Conservation (phyloP, 2,888 invertebrate genomes). For the Tetropium fuscum region DNA sequence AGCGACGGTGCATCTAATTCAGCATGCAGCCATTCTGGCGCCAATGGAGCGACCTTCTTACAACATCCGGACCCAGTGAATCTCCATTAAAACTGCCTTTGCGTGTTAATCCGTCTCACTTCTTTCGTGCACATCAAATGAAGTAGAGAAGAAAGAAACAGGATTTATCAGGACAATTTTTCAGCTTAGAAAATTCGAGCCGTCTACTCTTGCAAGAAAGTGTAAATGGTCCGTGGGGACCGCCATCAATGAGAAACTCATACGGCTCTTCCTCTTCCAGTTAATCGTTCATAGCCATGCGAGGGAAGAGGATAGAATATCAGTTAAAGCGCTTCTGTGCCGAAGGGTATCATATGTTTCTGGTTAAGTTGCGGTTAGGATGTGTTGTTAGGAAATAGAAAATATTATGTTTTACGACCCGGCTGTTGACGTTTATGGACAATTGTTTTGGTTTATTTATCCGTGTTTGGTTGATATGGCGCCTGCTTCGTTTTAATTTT, state of each 20-base stretch:
- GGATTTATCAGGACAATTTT: slow-evolving; percentile 6
- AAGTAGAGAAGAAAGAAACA: slow-evolving; percentile 26
- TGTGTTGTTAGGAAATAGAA: slow-evolving; percentile 48
- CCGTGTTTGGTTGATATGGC: slow-evolving; percentile 23
- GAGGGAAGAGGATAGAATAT: slow-evolving; percentile 4
- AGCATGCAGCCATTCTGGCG: slow-evolving; percentile 60
- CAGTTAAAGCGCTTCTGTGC: slow-evolving; percentile 26
- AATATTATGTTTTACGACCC: slow-evolving; percentile 45
- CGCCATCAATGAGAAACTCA: slow-evolving; percentile 43
- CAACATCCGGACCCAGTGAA: slow-evolving; percentile 55
- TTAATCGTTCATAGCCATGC: neutral
- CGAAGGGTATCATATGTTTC: slow-evolving; percentile 52
- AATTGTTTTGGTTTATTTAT: slow-evolving; percentile 40
- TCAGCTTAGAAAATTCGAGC: slow-evolving; percentile 33
- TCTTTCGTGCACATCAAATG: slow-evolving; percentile 11
- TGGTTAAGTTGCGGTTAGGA: slow-evolving; percentile 51
- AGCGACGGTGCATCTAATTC: slow-evolving; percentile 61
- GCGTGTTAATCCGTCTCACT: slow-evolving; percentile 24
- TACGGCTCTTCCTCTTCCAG: slow-evolving; percentile 2
- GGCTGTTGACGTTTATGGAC: slow-evolving; percentile 41
- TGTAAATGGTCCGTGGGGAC: slow-evolving; percentile 50
- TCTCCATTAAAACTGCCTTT: slow-evolving; percentile 36
- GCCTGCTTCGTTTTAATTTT: slow-evolving; percentile 20
- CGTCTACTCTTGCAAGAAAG: slow-evolving; percentile 39
- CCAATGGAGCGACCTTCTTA: slow-evolving; percentile 53